Conservation (phyloP, 2,797 vertebrate genomes). For the Oreonectes daqikongensis region DNA sequence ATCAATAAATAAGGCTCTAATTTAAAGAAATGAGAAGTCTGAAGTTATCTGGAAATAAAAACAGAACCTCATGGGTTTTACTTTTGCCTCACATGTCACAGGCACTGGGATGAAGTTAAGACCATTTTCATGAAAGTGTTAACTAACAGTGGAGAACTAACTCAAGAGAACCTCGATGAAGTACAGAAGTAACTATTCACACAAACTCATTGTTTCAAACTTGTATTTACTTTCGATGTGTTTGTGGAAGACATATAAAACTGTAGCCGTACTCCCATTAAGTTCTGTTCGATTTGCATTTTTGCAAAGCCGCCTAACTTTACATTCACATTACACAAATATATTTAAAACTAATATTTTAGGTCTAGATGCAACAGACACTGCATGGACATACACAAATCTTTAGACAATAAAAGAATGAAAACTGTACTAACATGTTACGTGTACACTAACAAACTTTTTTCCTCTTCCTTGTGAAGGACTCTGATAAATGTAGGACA, state of each 20-base stretch:
- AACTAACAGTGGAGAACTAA: not conserved
- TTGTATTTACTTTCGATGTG: too few species aligned
- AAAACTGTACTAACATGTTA: not conserved
- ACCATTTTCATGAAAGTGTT: constrained; percentile 16
- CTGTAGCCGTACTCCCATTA: too few species aligned
- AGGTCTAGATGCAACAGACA: not conserved
- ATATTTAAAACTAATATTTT: not conserved
- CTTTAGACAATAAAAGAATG: not conserved
- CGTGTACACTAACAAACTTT: not conserved
- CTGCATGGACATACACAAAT: not conserved
- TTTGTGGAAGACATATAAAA: too few species aligned
- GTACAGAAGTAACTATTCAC: constrained; percentile 7
- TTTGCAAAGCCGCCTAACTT: too few species aligned
- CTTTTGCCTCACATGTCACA: not conserved
- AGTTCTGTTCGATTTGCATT: too few species aligned
- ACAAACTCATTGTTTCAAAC: not conserved
- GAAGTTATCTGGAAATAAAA: not conserved
- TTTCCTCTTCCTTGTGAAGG: not conserved
- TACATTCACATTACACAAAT: too few species aligned
- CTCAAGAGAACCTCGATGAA: constrained; percentile 1
- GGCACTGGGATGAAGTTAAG: constrained; percentile 11
- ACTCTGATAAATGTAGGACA: constrained; percentile 1
- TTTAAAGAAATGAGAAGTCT: not conserved
- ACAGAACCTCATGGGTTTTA: not conserved
- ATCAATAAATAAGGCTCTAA: not conserved